Evolutionary conservation across 2,113 vertebrate species (phyloP).

Genomic region (Neotoma lepida): DNA sequence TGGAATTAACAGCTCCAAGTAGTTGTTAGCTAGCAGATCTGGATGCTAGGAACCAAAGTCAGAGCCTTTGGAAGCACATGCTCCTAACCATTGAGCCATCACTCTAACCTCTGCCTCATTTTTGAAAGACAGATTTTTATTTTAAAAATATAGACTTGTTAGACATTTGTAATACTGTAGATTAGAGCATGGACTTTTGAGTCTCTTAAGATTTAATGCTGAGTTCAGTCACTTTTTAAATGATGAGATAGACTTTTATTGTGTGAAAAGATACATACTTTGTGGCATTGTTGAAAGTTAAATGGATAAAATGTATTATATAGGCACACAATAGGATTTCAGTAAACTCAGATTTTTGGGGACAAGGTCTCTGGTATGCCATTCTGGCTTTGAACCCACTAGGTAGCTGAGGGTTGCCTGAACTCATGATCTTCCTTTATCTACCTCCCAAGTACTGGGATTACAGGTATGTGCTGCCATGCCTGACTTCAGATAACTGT

Average conservation of each 20-base stretch:
- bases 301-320: not conserved
- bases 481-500: not conserved
- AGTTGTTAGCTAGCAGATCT: not conserved
- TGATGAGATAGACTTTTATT: not conserved
- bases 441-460: not conserved
- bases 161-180: not conserved
- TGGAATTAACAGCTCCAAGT: not conserved
- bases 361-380: too few relatives aligned
- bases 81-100: not conserved
- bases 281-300: not conserved
- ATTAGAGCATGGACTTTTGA: not conserved
- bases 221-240: not conserved
- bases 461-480: not conserved
- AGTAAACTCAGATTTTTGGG: not conserved
- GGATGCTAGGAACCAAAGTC: not conserved
- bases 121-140: slow-evolving; percentile 31
- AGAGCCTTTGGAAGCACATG: not conserved
- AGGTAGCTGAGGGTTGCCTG: not conserved
- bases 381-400: not conserved
- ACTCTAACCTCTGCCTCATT: not conserved
- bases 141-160: not conserved
- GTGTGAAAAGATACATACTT: slow-evolving; percentile 6
- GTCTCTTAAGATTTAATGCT: not conserved
- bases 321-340: not conserved
- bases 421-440: not conserved